A percentile compares a stretch with the other conserved stretches of the same genome.
phyloP scores from a whole-genome alignment of 2,797 vertebrate species.

The Sphenodon punctatus region DNA sequence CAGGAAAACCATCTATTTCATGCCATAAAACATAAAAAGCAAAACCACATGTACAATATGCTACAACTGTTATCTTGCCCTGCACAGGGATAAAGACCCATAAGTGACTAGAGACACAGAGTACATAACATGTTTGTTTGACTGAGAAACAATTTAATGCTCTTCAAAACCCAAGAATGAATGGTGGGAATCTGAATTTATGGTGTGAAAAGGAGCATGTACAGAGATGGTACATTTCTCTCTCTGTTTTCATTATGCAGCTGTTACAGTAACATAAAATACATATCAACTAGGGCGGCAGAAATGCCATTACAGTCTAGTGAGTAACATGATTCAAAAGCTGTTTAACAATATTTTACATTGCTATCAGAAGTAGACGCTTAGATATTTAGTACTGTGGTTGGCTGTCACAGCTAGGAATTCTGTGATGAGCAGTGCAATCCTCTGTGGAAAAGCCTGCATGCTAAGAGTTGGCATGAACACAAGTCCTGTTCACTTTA shows the following conservation, averaged over 20 bases:
- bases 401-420: not conserved
- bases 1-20: no score
- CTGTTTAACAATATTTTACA: constrained; percentile 34
- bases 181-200: constrained; percentile 9
- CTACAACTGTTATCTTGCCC: not conserved
- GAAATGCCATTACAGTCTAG: constrained; percentile 30
- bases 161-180: constrained; percentile 6
- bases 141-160: not conserved
- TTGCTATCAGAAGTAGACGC: not conserved
- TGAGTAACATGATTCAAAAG: constrained; percentile 39
- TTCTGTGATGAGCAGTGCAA: not conserved
- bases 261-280: constrained; percentile 44
- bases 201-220: not conserved
- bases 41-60: not conserved
- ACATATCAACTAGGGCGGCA: constrained; percentile 47
- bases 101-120: no score
- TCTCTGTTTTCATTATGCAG: constrained; percentile 43
- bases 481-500: no score
- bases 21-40: not conserved
- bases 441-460: no score
- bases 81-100: no score
- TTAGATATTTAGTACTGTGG: not conserved
- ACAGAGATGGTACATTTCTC: constrained; percentile 29
- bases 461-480: no score
- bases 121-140: no score